Base-by-base conservation (phyloP, 2,888 invertebrate species). In the Hipparchia sbordonii region DNA sequence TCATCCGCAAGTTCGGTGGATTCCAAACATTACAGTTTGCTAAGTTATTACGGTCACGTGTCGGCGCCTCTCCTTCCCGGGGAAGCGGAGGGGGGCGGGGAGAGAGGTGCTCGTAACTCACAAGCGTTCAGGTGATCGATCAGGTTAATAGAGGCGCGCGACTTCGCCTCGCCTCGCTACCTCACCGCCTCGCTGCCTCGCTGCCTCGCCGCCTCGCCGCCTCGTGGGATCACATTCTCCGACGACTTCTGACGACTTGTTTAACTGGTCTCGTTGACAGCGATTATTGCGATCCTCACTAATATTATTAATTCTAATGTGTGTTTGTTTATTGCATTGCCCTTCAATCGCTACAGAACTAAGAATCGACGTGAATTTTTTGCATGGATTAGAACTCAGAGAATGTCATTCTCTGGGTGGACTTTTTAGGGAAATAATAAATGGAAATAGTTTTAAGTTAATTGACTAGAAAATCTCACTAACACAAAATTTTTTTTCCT, bases 31-130 rank as follows among this genome's bases (percentile, higher is more conserved):
- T 60, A 60, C 59, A 33, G 39, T 39, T 10, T 0, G 59, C 10
- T 10, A 39, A 60, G 59, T 59, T 59, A 59, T 59, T 59, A 33
- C 59, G 59, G 33, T 33, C 59, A 60, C 59, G 59, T 60, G 59
- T 56, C 54, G 54, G n/a, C 54, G 54, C 9, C 57, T 8, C 57
- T 13, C 57, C 9, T 13, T n/a, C n/a, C 6, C n/a, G 13, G 23
- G 57, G 23, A 33, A 6, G 13, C 0, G 52, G 12, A 3, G 52
- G 4, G 12, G 52, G 12, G 52, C 3, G 5, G 52, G 52, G 2
- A 13, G 23, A 6, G 57, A 8, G 33, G 57, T 59, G 13, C 1
- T 13, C 13, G 57, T 3, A 59, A 59, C 57, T 59, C 57, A 8
- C 57, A 59, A 59, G 57, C 33, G 57, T 59, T 59, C 39, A 39